A percentile compares a stretch with the other conserved stretches of the same genome.
Evolutionary conservation across 1,140 invertebrate species (phyloP).

Genomic region (Semibalanus balanoides): DNA sequence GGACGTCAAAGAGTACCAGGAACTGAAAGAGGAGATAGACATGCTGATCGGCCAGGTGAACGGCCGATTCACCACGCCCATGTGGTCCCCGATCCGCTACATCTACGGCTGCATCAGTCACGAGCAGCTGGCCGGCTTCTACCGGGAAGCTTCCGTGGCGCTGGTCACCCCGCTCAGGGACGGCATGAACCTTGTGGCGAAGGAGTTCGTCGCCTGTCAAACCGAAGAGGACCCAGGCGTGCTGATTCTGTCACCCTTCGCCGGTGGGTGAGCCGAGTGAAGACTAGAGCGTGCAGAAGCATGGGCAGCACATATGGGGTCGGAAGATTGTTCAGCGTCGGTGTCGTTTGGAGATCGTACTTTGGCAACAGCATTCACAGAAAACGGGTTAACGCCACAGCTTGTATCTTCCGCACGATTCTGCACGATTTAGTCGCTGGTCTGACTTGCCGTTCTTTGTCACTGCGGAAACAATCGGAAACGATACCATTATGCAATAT

Average conservation of each 20-base stretch:
- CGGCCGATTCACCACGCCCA: constrained; percentile 41
- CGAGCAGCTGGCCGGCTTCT: constrained; percentile 63
- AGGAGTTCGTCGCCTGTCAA: constrained; percentile 84
- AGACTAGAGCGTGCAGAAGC: background rate
- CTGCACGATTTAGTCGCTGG: no score
- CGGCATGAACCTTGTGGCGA: constrained; percentile 86
- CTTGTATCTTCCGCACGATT: no score
- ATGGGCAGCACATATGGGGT: no score
- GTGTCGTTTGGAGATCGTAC: no score
- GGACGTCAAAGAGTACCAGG: constrained; percentile 79
- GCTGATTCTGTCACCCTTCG: constrained; percentile 75
- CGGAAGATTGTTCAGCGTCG: no score
- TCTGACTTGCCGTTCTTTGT: no score
- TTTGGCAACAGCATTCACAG: no score
- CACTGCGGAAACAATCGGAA: no score
- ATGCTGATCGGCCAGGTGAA: constrained; percentile 53
- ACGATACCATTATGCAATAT: no score
- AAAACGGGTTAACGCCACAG: no score
- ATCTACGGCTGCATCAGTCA: constrained; percentile 73
- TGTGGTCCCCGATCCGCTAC: constrained; percentile 81
- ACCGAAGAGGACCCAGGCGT: constrained; percentile 67
- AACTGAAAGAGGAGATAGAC: constrained; percentile 80
- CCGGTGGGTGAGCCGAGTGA: constrained; percentile 36
- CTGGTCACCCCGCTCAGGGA: constrained; percentile 72
- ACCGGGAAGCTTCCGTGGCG: constrained; percentile 63